A percentile compares a stretch with the other conserved stretches of the same genome.
Evolutionary conservation across 1,140 invertebrate genomes (phyloP).

Genomic region (Phenacoccus solenopsis): DNA sequence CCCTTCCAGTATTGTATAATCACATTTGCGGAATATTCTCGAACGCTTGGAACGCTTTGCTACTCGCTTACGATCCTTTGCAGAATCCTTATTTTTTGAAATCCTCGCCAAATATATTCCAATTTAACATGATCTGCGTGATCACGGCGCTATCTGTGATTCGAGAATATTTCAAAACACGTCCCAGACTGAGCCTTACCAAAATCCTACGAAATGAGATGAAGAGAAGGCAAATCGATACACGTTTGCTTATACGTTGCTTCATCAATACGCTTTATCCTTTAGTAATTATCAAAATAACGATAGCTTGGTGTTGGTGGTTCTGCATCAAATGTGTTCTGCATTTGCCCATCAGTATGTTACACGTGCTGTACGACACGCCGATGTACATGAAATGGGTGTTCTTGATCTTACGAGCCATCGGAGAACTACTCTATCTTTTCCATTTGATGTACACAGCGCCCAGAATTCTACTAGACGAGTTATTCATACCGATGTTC

Average conservation of each 20-base stretch:
- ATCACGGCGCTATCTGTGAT: constrained; percentile 43
- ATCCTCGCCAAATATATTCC: constrained; percentile 42
- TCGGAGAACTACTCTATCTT: constrained; percentile 43
- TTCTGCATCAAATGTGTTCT: constrained; percentile 22
- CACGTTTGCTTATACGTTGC: constrained; percentile 13
- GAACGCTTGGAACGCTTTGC: constrained; percentile 65
- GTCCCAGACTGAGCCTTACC: constrained; percentile 30
- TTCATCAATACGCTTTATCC: constrained; percentile 26
- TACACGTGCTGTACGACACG: constrained; percentile 21
- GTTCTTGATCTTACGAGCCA: constrained; percentile 41
- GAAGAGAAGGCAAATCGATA: constrained; percentile 19
- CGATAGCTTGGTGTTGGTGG: constrained; percentile 24
- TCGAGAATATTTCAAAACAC: constrained; percentile 38
- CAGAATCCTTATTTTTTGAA: constrained; percentile 52
- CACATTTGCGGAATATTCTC: constrained; percentile 51
- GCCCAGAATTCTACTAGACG: constrained; percentile 44
- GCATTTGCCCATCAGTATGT: constrained; percentile 23
- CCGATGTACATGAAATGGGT: constrained; percentile 25
- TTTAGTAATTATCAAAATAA: constrained; percentile 7
- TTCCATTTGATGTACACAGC: constrained; percentile 40
- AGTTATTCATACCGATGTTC: constrained; percentile 27
- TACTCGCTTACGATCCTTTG: constrained; percentile 59
- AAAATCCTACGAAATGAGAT: constrained; percentile 35
- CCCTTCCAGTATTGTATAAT: constrained; percentile 49
- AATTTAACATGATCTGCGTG: constrained; percentile 42